Base-by-base conservation (phyloP, 2,113 vertebrate genomes). In the Aldabrachelys gigantea region DNA sequence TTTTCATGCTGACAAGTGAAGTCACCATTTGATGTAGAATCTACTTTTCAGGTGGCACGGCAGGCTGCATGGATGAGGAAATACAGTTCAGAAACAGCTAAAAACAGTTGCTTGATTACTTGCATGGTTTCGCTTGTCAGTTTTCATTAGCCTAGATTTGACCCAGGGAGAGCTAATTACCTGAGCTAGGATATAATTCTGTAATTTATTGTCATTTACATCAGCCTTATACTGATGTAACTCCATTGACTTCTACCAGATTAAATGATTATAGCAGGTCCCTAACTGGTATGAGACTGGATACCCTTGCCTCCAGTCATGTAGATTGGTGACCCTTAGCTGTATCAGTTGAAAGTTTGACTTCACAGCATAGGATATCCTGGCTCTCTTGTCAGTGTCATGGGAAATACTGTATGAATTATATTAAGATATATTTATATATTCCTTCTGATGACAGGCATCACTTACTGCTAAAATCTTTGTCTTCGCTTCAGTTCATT, bases 111-210 rank as follows among this genome's bases (percentile, higher is more conserved):
- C 75, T 52, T 52, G 8, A 0, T 0, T 52, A 4, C 85, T 91
- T 95, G 22, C 57, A 53, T 76, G 87, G 14, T 86, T 87, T 96
- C 81, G 47, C 75, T 27, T 53, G 88, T 90, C 0, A 0, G 25
- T 78, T 88, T 72, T 83, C 53, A 22, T 31, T 14, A 93, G 27
- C 41, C 38, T 56, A 44, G 14, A 24, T 56, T 56, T 56, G 80
- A 56, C 13, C n/a, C 80, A 82, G 19, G 54, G 53, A 91, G 81
- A 56, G 22, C 84, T 79, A 75, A 57, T 95, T 87, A 76, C 79
- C 95, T 85, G 85, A 95, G 10, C 47, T 96, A 8, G 2, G 69
- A 87, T 89, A 52, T 92, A 29, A 53, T 90, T 96, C 62, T 94
- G 17, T 9, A 54, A 54, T 16, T 54, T 53, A 53, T 53, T 38